Base-by-base conservation (phyloP, 2,888 invertebrate species). In the Leptinotarsa juncta region DNA sequence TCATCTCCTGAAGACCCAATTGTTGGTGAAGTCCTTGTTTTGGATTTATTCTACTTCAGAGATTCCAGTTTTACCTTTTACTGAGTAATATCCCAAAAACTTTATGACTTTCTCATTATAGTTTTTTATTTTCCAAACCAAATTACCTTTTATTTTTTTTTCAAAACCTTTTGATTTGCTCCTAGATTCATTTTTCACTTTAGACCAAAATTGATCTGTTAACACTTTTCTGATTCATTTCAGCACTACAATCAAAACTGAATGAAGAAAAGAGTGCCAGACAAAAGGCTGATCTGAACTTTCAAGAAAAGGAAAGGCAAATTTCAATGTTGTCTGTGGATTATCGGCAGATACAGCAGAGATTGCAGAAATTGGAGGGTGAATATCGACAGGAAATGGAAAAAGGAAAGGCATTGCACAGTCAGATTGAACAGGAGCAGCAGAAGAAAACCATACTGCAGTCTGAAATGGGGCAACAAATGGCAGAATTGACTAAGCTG, bases 311-410 rank as follows among this genome's bases (percentile, higher is more conserved):
- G 84, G 98, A 98, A 86, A 91, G 98, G 0, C 96, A 97, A 88
- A 95, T 97, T 86, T 97, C 96, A 15, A 97, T 97, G 95, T 90
- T 98, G 50, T 95, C 95, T 23, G 97, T 98, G 3, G 98, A 98
- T 88, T 95, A 97, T 87, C 91, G 96, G n/a, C 97, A 97, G 89
- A 94, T 97, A 84, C 96, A 96, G 85, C 95, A 97, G 85, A 92
- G 96, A 74, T 88, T 97, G 78, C 95, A 96, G 85, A 96, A 96
- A 85, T 89, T 97, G 12, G 97, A 97, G 88, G 95, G 95, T n/a
- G 97, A 98, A 88, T 93, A 96, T 84, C 91, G 95, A 5, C 96
- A 96, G 86, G 96, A 97, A 89, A 90, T 92, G 23, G 96, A 97
- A 85, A 95, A 95, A 91, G 95, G 94, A 55, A 92, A 94, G 82